Evolutionary conservation across 2,797 vertebrate species (phyloP).

Genomic region (Bufotes viridis): DNA sequence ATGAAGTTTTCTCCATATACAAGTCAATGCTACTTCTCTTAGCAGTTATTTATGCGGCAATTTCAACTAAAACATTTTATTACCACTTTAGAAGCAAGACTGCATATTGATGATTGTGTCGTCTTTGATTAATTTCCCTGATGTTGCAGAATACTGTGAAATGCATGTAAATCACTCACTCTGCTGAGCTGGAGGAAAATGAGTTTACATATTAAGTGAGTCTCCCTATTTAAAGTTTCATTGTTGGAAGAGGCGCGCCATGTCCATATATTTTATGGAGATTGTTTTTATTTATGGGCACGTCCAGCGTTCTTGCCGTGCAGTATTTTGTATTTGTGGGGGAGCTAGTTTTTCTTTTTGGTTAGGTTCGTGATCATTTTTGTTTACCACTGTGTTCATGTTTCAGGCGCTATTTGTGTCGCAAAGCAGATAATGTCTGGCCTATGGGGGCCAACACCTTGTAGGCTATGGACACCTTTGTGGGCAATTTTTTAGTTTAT

Average conservation of each 20-base stretch:
- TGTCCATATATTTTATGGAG: constrained; percentile 2
- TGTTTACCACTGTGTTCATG: background rate
- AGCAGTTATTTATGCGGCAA: constrained; percentile 55
- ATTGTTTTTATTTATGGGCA: constrained; percentile 4
- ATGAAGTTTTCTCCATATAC: constrained; percentile 33
- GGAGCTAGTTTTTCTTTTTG: background rate
- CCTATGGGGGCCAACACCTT: no score
- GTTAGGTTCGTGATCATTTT: background rate
- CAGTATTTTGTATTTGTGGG: background rate
- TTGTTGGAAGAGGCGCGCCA: background rate
- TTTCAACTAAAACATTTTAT: constrained; percentile 59
- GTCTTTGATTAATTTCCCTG: constrained; percentile 58
- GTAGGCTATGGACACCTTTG: no score
- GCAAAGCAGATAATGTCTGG: background rate
- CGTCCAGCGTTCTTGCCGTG: no score
- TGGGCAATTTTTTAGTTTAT: no score
- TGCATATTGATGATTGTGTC: constrained; percentile 54
- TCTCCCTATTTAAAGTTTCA: constrained; percentile 33
- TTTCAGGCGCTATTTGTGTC: background rate
- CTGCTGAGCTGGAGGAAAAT: constrained; percentile 22
- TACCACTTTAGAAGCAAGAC: constrained; percentile 55
- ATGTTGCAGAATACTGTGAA: constrained; percentile 54
- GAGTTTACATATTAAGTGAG: constrained; percentile 43
- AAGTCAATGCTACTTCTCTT: constrained; percentile 50
- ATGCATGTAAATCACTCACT: constrained; percentile 57